phyloP scores from a whole-genome alignment of 2,888 invertebrate genomes.

The Eumerus sabulonum region DNA sequence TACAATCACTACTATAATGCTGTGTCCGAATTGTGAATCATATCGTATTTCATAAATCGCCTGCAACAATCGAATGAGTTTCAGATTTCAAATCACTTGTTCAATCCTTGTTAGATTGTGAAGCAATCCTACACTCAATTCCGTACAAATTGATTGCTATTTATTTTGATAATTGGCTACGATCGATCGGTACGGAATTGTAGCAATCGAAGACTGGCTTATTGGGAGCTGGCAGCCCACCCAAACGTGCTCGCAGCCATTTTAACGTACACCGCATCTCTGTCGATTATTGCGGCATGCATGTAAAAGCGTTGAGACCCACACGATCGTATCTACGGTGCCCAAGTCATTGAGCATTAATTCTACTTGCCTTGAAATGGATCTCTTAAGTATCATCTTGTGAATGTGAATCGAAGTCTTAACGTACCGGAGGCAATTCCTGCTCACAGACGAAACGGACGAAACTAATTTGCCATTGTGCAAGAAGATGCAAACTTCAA shows the following conservation, averaged over 20 bases:
- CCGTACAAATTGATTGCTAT: conserved; percentile 74
- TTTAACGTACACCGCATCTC: conserved; percentile 39
- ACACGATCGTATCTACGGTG: conserved; percentile 49
- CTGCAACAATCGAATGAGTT: conserved; percentile 71
- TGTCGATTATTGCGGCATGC: conserved; percentile 38
- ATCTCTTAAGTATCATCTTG: conserved; percentile 53
- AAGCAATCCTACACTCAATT: conserved; percentile 59
- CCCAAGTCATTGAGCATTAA: conserved; percentile 63
- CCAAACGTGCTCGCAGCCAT: conserved; percentile 72
- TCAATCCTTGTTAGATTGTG: conserved; percentile 53
- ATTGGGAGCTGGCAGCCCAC: conserved; percentile 70
- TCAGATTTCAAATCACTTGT: conserved; percentile 70
- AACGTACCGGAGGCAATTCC: conserved; percentile 59
- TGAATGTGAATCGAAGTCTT: conserved; percentile 15
- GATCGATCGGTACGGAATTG: conserved; percentile 67
- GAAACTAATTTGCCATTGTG: conserved; percentile 67
- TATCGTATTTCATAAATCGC: conserved; percentile 64
- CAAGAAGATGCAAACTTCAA: conserved; percentile 74
- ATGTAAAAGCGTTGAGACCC: conserved; percentile 57
- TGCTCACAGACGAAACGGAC: conserved; percentile 46
- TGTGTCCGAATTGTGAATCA: conserved; percentile 53
- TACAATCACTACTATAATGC: no score
- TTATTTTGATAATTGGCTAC: conserved; percentile 74
- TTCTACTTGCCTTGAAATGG: conserved; percentile 46
- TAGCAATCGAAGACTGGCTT: conserved; percentile 19